phyloP scores from a whole-genome alignment of 2,113 vertebrate species.

The Neomonachus schauinslandi region DNA sequence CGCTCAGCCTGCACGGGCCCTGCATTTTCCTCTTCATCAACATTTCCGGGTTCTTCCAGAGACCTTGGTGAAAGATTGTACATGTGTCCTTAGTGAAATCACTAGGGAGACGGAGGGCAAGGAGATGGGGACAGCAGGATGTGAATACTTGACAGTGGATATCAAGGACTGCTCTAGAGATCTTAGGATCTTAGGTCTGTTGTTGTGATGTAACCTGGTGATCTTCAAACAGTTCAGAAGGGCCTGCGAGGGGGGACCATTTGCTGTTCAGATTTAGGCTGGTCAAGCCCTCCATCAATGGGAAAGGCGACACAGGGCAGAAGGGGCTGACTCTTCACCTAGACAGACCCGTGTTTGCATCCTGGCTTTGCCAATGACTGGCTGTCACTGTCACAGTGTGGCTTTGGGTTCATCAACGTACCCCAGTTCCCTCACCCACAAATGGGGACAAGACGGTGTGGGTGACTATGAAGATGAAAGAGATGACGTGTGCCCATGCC shows the following conservation, averaged over 20 bases:
- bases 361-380: neutral
- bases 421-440: neutral
- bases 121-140: neutral
- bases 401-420: neutral
- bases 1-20: neutral
- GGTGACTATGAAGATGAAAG: neutral
- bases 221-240: neutral
- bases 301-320: neutral
- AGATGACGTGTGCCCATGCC: neutral
- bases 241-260: neutral
- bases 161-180: neutral
- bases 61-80: constrained; percentile 73
- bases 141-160: no score
- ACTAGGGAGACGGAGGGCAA: neutral
- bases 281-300: neutral
- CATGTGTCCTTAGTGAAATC: neutral
- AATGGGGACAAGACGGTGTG: neutral
- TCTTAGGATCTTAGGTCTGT: neutral
- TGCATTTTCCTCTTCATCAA: neutral
- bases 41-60: constrained; percentile 34
- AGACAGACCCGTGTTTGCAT: neutral
- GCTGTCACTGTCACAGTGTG: neutral
- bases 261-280: neutral
- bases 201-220: neutral
- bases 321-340: neutral